Evolutionary conservation across 2,113 vertebrate genomes (phyloP), one percentile per base, ranked within the genome.

Genomic region (Nerophis ophidion): DNA sequence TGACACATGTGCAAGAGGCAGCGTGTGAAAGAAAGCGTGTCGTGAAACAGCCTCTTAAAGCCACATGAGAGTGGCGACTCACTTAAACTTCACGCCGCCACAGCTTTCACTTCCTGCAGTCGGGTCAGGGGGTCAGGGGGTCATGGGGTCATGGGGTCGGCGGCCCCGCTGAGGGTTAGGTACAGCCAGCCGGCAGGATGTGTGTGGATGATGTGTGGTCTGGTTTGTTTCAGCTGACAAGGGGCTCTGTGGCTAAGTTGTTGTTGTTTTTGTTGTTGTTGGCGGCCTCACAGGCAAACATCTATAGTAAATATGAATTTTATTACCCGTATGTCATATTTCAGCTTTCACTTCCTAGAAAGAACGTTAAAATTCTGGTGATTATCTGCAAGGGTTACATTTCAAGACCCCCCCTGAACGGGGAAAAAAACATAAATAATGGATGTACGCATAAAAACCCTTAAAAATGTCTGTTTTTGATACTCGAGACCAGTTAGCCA

Each of bases 221-320:
- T 80, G 81, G 68, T 81, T 83, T 83, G 77, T 85, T 83, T 88
- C 68, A 86, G 74, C 75, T 70, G 68, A 69, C 78, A 61, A 77
- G 78, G 45, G 66, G 76, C 64, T 83, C 80, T 71, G 74, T 38
- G 53, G 70, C 70, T 46, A 26, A 74, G 68, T 40, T 12, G 61
- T 72, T 66, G 67, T 70, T 69, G 50, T 63, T n/a, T n/a, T n/a
- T 50, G 48, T 33, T 12, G 6, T 10, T 8, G 36, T 57, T 38
- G 12, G 52, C 19, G 12, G 52, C 19, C 16, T 57, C 48, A 7
- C 12, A 16, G 9, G 61, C 19, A 61, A 46, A 4, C 26, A 36
- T 34, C 55, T 15, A 17, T 54, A 58, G 19, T 26, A 26, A 26
- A 26, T 26, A 26, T 26, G 3, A 26, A 26, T 2, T 26, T 52